Base-by-base conservation (phyloP, 64 coral and sea anemone species). In the Catalaphyllia jardinei region DNA sequence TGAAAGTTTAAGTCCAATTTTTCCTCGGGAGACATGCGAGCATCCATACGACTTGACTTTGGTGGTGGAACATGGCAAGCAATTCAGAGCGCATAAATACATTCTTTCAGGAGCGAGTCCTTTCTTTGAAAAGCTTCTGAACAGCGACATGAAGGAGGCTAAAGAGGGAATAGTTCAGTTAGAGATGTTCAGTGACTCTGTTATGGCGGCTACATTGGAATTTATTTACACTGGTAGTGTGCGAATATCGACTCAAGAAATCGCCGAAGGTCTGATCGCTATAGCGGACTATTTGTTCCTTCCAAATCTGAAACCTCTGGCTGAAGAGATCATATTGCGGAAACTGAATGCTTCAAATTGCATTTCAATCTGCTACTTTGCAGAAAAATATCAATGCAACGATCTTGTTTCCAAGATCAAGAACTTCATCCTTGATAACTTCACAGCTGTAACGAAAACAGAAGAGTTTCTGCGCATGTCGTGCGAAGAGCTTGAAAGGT, bases 81-180 rank as follows among this genome's bases (percentile, higher is more conserved):
- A 35, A 60, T 81, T 81, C 28, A 15, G 12, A 28, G 51, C 79
- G 19, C 79, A 81, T 57, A 22, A 29, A 55, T 1, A 49, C 11
- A 51, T 81, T 42, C 52, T 81, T 20, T 35, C 79, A 60, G 79
- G 1, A 12, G 79, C 31, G 13, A 81, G 79, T 60, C 79, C 33
- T 49, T 81, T 81, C 55, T 81, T 81, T 30, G 27, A 81, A 16
- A 81, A n/a, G n/a, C n/a, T n/a, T n/a, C n/a, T n/a, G n/a, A n/a
- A n/a, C n/a, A n/a, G n/a, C n/a, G n/a, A n/a, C 15, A 81, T 81
- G 79, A 81, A 59, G 28, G 79, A 81, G 30, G 22, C 16, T 20
- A 35, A 81, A 59, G 35, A 81, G n/a, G 22, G 51, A 29, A 57
- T 28, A 60, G 30, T 81, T 29, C 31, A 12, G 17, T 13, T 81